phyloP scores from a whole-genome alignment of 2,113 vertebrate genomes.

The Empidonax alnorum region DNA sequence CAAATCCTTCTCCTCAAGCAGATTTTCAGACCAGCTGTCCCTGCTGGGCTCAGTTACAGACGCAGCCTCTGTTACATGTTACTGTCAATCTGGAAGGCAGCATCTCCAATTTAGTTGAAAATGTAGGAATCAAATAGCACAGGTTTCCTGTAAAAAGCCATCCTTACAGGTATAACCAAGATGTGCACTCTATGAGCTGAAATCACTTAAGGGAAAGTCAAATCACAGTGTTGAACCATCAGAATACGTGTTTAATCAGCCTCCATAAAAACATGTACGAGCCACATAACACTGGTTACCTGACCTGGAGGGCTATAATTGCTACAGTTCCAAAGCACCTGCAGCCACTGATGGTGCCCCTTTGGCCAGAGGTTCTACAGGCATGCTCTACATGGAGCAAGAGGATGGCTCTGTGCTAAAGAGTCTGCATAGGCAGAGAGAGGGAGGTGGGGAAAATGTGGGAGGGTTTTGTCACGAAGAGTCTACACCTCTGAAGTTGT shows the following conservation, averaged over 20 bases:
- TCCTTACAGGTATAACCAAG: not conserved
- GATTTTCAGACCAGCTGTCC: constrained; percentile 57
- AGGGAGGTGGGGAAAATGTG: not conserved
- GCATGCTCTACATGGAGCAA: rapidly evolving
- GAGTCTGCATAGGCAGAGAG: not conserved
- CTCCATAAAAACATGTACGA: not conserved
- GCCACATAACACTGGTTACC: not conserved
- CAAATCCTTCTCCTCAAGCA: not conserved
- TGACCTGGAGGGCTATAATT: not conserved
- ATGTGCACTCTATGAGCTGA: not conserved
- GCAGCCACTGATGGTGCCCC: not conserved
- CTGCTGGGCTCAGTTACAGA: constrained; percentile 15
- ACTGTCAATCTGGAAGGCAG: not conserved
- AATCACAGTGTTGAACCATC: not conserved
- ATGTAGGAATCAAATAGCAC: not conserved
- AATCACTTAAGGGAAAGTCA: not conserved
- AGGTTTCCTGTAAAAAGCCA: not conserved
- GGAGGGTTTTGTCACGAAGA: not conserved
- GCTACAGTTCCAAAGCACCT: not conserved
- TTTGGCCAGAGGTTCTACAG: not conserved
- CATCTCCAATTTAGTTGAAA: not conserved
- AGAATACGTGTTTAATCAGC: not conserved
- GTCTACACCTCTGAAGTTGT: not conserved
- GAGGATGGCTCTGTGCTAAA: not conserved
- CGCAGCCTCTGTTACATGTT: not conserved